Evolutionary conservation across 2,888 invertebrate species (phyloP), one percentile per base, ranked within the genome.

Genomic region (Leptopilina drosophilae): DNA sequence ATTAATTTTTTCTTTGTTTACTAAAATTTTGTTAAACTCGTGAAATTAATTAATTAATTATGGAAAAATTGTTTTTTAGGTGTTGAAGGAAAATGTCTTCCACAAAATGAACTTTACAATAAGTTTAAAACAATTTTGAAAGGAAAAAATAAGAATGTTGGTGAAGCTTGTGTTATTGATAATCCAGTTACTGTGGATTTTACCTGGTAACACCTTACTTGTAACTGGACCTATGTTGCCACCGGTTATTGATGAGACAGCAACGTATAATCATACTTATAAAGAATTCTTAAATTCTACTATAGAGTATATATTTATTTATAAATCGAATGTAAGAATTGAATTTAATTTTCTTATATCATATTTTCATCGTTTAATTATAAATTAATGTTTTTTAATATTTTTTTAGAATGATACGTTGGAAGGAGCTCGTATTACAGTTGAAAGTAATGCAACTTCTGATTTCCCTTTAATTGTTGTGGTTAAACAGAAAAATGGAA

Each of bases 401-500:
- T 59, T 26, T 42, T 42, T 78, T 65, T 11, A 87, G 85, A 62
- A 65, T 73, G 84, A 80, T 7, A 69, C 79, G 20, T 76, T 85
- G 66, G 85, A 88, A 80, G 89, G 88, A 64, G 89, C 89, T 4
- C 87, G 89, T 64, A 89, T 91, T 77, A 84, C 86, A 33, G 89
- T 91, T 1, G 84, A 87, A 79, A 91, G 91, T 76, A 84, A 93
- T 79, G 94, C 95, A 0, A 93, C 93, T 76, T 88, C 91, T 53
- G 92, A 93, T 0, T 93, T 93, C 83, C 96, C 97, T 0, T 91
- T 96, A 6, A 93, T 96, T 84, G 94, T 97, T 78, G 96, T 96
- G 0, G 95, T 96, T 0, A 92, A 95, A 64, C 96, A 97, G 89
- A 95, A 95, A 84, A 94, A 94, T 88, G 95, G 95, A 73, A 95